Percentiles rank a stretch among this genome's conserved stretches.
These are phyloP conservation scores for Tetramorium parvispinum DNA, from an alignment of 1,140 invertebrate genomes.

Conservation along the genomic window DNA sequence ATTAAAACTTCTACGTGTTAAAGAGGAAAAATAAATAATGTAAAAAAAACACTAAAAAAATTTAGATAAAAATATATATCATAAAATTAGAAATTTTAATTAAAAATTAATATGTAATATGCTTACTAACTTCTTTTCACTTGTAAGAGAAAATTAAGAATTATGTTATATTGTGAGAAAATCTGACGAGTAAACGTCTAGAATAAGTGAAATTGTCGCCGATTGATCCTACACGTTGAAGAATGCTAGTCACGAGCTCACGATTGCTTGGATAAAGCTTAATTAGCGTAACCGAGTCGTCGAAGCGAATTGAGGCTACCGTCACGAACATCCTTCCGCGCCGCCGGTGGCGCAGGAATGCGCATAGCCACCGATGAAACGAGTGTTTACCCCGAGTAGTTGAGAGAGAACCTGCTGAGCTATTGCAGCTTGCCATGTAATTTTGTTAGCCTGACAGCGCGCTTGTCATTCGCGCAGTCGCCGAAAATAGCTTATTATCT, in stretches of 20 bases:
- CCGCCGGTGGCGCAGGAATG: not conserved
- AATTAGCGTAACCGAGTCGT: constrained; percentile 2
- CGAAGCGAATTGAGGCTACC: not conserved
- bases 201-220: not conserved
- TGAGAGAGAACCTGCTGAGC: constrained; percentile 35
- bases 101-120: not conserved
- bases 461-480: not conserved
- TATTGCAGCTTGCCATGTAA: not conserved
- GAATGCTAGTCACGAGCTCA: not conserved
- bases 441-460: not conserved
- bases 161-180: too few relatives aligned
- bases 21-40: not conserved
- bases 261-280: constrained; percentile 15
- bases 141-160: not conserved
- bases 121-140: not conserved
- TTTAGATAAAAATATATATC: not conserved
- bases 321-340: not conserved
- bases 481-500: too few relatives aligned
- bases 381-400: not conserved
- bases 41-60: not conserved
- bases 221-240: not conserved
- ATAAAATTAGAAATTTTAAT: not conserved
- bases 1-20: not conserved
- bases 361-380: not conserved
- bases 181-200: not conserved